Percentiles rank a stretch among this genome's conserved stretches.
These are phyloP conservation scores for Galeopsomyia nigrocyanea DNA, from an alignment of 2,888 invertebrate genomes.

Conservation along the genomic window DNA sequence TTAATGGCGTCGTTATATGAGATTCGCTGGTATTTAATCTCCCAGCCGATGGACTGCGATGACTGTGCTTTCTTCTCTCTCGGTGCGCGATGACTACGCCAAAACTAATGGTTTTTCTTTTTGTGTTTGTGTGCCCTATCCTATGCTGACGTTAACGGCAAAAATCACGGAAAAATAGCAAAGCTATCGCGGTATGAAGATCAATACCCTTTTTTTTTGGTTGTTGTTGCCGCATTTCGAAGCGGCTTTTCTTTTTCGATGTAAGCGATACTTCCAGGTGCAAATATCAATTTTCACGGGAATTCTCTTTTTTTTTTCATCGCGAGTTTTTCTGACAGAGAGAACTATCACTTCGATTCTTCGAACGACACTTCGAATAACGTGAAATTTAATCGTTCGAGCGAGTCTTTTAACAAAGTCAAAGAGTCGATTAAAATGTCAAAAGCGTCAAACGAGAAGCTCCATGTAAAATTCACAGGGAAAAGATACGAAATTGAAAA, in stretches of 20 bases:
- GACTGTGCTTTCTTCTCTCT: constrained; percentile 12
- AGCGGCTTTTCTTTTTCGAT: no score
- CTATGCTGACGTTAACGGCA: constrained; percentile 1
- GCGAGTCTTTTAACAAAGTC: no score
- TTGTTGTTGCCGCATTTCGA: neutral
- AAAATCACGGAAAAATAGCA: constrained; percentile 18
- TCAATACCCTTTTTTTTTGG: constrained; percentile 4
- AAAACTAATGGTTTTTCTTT: constrained; percentile 27
- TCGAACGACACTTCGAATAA: no score
- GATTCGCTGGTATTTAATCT: constrained; percentile 33
- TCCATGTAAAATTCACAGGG: neutral
- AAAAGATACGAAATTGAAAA: neutral
- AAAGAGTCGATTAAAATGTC: no score
- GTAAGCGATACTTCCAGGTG: no score
- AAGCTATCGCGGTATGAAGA: constrained; percentile 27
- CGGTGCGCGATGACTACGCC: constrained; percentile 18
- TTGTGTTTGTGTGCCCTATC: neutral
- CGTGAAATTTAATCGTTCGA: no score
- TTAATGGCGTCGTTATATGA: constrained; percentile 22
- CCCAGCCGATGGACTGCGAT: constrained; percentile 30
- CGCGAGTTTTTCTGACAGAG: no score
- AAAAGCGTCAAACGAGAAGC: no score
- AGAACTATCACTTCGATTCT: no score
- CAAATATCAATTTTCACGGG: no score
- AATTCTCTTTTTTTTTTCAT: no score